These are phyloP conservation scores for Baronia brevicornis DNA, from an alignment of 2,888 invertebrate species.

Conservation along the genomic window DNA sequence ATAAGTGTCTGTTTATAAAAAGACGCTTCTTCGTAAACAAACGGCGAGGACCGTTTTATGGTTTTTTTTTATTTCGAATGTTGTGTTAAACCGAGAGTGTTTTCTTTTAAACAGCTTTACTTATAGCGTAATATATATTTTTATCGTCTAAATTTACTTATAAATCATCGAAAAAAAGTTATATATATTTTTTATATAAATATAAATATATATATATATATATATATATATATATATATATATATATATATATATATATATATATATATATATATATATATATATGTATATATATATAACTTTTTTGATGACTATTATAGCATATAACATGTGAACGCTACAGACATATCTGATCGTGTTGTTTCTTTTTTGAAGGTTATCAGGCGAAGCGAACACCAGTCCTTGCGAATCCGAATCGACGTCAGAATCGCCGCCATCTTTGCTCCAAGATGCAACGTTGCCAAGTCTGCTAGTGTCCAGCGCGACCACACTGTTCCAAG, in stretches of 20 bases:
- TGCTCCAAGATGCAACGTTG: constrained; percentile 60
- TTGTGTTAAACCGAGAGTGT: constrained; percentile 31
- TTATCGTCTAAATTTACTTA: no score
- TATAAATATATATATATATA: no score
- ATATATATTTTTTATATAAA: constrained; percentile 8
- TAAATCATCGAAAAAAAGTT: constrained; percentile 6
- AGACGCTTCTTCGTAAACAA: constrained; percentile 34
- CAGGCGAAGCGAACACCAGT: constrained; percentile 67
- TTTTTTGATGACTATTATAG: no score
- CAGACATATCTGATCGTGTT: no score
- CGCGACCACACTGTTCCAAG: constrained; percentile 58
- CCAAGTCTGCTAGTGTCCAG: constrained; percentile 65
- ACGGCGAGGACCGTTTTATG: constrained; percentile 28
- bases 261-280: no score
- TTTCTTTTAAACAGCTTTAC: constrained; percentile 22
- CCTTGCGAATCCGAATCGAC: constrained; percentile 79
- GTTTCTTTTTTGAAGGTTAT: constrained; percentile 53
- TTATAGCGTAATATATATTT: constrained; percentile 8
- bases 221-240: no score
- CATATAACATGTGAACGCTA: no score
- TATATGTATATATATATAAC: no score
- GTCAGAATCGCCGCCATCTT: constrained; percentile 74
- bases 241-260: no score
- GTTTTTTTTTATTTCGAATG: constrained; percentile 33
- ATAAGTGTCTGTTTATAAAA: constrained; percentile 37